Conservation (phyloP, 2,888 invertebrate genomes). For the Mythimna ferrago region DNA sequence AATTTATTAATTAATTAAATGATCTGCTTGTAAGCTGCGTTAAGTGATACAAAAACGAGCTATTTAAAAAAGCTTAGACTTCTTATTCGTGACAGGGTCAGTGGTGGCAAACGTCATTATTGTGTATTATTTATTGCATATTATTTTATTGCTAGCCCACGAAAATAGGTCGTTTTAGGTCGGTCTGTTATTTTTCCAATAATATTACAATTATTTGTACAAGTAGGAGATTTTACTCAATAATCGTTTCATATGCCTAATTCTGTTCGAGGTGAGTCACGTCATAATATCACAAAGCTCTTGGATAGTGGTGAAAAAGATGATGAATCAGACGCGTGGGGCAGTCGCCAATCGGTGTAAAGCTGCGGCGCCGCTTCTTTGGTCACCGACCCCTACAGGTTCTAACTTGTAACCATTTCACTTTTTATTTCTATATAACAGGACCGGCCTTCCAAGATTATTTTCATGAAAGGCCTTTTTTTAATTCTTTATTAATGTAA, state of each 20-base stretch:
- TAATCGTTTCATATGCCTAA: slow-evolving; percentile 20
- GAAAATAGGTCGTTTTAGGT: slow-evolving; percentile 43
- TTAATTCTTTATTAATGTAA: slow-evolving; percentile 2
- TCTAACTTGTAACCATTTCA: slow-evolving; percentile 88
- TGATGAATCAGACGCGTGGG: slow-evolving; percentile 84
- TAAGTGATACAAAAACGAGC: slow-evolving; percentile 6
- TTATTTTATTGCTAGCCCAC: slow-evolving; percentile 12
- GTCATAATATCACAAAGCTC: slow-evolving; percentile 61
- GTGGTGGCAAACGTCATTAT: slow-evolving; percentile 72
- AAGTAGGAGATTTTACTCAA: neutral
- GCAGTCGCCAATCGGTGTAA: slow-evolving; percentile 78
- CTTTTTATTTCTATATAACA: slow-evolving; percentile 80
- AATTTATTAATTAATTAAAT: neutral
- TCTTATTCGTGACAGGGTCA: slow-evolving; percentile 67
- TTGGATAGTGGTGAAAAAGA: slow-evolving; percentile 76
- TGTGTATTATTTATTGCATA: neutral
- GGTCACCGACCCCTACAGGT: slow-evolving; percentile 89
- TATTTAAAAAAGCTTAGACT: slow-evolving; percentile 30
- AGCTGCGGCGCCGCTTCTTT: slow-evolving; percentile 69
- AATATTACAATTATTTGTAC: neutral
- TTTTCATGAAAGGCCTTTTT: slow-evolving; percentile 17
- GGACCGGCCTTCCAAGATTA: slow-evolving; percentile 47
- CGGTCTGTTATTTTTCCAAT: neutral
- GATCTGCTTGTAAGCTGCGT: neutral
- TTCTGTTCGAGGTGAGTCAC: slow-evolving; percentile 68